Evolutionary conservation across 2,113 vertebrate species (phyloP).

Genomic region (Phylloscopus whistleri): DNA sequence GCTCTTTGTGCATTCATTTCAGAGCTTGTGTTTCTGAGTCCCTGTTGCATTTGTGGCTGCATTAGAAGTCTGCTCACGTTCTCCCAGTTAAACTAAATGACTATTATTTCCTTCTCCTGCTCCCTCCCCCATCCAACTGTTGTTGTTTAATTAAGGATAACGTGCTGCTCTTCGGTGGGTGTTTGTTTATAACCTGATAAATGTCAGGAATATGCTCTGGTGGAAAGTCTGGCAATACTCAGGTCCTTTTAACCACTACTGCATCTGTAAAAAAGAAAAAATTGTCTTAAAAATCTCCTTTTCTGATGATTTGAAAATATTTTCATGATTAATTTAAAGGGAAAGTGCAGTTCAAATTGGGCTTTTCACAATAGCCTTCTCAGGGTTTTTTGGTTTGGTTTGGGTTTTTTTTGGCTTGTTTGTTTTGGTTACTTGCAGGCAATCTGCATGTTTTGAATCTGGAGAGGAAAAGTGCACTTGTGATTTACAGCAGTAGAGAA

Average conservation of each 20-base stretch:
- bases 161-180: conserved; percentile 40
- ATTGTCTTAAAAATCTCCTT: neutral
- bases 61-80: neutral
- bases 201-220: conserved; percentile 35
- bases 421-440: neutral
- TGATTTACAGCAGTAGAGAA: neutral
- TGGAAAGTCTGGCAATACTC: neutral
- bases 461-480: neutral
- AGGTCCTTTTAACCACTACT: neutral
- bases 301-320: neutral
- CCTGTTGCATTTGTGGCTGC: neutral
- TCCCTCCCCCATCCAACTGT: neutral
- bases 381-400: neutral
- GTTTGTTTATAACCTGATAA: conserved; percentile 52
- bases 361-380: neutral
- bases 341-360: neutral
- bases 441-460: neutral
- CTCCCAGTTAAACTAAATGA: neutral
- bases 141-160: conserved; percentile 59
- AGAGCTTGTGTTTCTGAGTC: neutral
- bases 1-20: neutral
- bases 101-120: conserved; percentile 13
- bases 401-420: neutral
- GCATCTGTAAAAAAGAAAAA: neutral
- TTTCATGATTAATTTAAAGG: neutral